Evolutionary conservation across 2,113 vertebrate genomes (phyloP), one percentile per base, ranked within the genome.

Genomic region (Sisor rabdophorus): DNA sequence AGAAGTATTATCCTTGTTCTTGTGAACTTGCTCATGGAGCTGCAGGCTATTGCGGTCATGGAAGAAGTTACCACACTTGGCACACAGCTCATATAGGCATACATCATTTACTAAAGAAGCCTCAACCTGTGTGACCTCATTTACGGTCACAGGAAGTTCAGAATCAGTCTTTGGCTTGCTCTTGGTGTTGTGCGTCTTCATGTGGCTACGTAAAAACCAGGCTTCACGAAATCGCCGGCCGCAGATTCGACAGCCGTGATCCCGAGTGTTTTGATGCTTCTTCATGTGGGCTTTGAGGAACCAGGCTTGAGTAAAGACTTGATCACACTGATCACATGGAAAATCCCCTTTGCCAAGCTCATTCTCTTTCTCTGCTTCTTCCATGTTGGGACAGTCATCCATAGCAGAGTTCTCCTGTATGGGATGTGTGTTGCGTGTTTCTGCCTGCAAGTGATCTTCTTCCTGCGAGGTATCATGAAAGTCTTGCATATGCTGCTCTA

Each of bases 161-260:
- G 86, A 85, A 77, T 94, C 91, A 0, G 85, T 91, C 80, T 86
- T 90, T 54, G 93, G 89, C 89, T 93, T 92, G 80, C 90, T 92
- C 91, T 92, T 96, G 84, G 89, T 91, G 64, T 92, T 91, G 0
- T 99, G 97, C 0, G 95, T 95, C 89, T 97, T 98, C 97, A 99
- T 98, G 78, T 99, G 97, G 83, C 97, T 99, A 86, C 97, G 98
- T 50, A 98, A 93, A 84, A 98, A 98, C 97, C 97, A 99, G 1
- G 95, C 92, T 84, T 99, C 96, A 73, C 97, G 97, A 88, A 99
- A 99, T 36, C 95, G 92, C 1, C 96, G 93, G 32, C 96, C 97
- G 8, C 97, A 99, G 78, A 99, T 95, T 79, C 95, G 94, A 83
- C 97, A 99, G 13, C 96, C 95, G 0, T 98, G 95, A 85, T 98